Evolutionary conservation across 2,888 invertebrate species (phyloP).

Genomic region (Punctoribates punctum): DNA sequence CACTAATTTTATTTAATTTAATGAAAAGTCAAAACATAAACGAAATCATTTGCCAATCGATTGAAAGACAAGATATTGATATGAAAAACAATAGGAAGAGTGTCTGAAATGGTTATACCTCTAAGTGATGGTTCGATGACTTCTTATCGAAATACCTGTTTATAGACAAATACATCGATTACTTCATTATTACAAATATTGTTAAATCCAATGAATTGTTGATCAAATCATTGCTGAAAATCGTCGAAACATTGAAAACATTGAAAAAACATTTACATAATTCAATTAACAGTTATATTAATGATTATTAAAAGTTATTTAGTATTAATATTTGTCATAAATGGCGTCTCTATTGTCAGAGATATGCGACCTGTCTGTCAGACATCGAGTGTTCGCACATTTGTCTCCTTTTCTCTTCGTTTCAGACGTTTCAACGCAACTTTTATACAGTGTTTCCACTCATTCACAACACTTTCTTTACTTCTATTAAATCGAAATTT

Average conservation of each 20-base stretch:
- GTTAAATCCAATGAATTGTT: background rate
- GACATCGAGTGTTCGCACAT: too few species aligned
- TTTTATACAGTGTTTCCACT: too few species aligned
- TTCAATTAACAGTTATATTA: background rate
- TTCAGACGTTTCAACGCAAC: too few species aligned
- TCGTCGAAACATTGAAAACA: background rate
- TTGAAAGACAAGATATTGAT: too few species aligned
- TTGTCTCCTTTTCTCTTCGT: too few species aligned
- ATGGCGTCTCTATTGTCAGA: slow-evolving; percentile 30
- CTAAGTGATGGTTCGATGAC: slow-evolving; percentile 34
- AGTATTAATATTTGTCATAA: background rate
- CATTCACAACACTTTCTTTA: too few species aligned
- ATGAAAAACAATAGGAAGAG: too few species aligned
- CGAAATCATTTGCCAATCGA: too few species aligned
- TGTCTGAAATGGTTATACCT: slow-evolving; percentile 24
- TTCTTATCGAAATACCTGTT: slow-evolving; percentile 32
- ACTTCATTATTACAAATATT: background rate
- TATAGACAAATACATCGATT: slow-evolving; percentile 10
- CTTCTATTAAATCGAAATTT: too few species aligned
- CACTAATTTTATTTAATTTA: too few species aligned
- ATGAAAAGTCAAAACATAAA: too few species aligned
- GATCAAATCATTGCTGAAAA: background rate
- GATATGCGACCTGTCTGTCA: too few species aligned
- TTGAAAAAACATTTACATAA: background rate
- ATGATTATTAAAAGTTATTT: background rate